phyloP scores from a whole-genome alignment of 2,888 invertebrate species.

The Pollenia angustigena region DNA sequence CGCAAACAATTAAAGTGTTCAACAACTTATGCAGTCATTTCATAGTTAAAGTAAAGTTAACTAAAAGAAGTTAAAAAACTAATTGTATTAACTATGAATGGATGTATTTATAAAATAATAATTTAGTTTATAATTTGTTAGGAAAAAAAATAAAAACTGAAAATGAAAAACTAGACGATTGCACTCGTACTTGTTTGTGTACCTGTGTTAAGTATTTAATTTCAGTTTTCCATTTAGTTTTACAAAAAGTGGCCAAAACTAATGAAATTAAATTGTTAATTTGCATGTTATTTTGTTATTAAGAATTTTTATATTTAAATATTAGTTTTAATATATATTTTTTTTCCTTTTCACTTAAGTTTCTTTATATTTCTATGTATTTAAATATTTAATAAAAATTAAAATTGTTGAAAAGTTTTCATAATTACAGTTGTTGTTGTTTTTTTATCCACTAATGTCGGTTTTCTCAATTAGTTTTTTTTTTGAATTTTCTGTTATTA shows the following conservation, averaged over 20 bases:
- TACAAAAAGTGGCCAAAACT: slow-evolving; percentile 39
- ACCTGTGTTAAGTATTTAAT: not conserved
- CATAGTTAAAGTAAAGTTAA: slow-evolving; percentile 25
- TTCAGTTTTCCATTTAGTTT: slow-evolving; percentile 20
- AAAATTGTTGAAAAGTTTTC: slow-evolving; percentile 36
- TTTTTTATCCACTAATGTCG: slow-evolving; percentile 5
- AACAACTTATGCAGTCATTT: slow-evolving; percentile 66
- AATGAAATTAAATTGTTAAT: slow-evolving; percentile 73
- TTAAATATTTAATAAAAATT: slow-evolving; percentile 9
- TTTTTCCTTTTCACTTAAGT: slow-evolving; percentile 41
- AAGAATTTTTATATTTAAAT: slow-evolving; percentile 69
- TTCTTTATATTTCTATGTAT: not conserved
- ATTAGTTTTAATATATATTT: not conserved
- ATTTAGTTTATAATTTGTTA: slow-evolving; percentile 62
- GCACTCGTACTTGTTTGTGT: not conserved
- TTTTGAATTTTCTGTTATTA: slow-evolving; percentile 24
- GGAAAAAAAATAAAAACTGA: slow-evolving; percentile 27
- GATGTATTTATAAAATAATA: slow-evolving; percentile 55
- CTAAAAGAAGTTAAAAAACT: slow-evolving; percentile 32
- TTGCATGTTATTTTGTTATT: slow-evolving; percentile 74
- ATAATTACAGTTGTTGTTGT: slow-evolving; percentile 26
- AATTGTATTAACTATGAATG: not conserved
- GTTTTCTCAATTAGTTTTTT: slow-evolving; percentile 36
- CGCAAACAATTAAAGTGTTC: slow-evolving; percentile 67
- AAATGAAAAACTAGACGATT: not conserved